Evolutionary conservation across 2,888 invertebrate species (phyloP), one percentile per base, ranked within the genome.

Genomic region (Sialis fuliginosa): DNA sequence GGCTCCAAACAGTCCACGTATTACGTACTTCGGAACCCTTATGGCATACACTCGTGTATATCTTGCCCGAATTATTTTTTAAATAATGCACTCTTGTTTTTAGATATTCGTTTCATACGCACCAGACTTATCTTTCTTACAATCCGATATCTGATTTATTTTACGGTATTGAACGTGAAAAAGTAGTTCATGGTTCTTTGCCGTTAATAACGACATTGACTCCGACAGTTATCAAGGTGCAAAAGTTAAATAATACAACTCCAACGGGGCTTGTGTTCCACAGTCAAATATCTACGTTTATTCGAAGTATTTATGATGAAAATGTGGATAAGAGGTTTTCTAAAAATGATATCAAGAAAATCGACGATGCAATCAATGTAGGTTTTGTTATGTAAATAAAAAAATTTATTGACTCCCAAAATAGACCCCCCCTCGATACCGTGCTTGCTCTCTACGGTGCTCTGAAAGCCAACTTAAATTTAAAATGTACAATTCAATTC

Each of bases 121-220:
- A 62, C 31, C 63, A 66, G 52, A 55, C 56, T 6, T 57, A 66
- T 43, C 63, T 64, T 63, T 67, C 52, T 62, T 78, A 77, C 49
- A 81, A 81, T 53, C 80, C 81, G 0, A 64, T 82, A 7, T 63
- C 74, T 1, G 73, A 75, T 54, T 68, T 77, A 1, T 74, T 77
- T 56, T 79, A 81, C 54, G 71, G 74, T 6, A 78, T 77, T 1
- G 71, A 78, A 22, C 71, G 80, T 44, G 39, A 47, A 9, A 48
- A 48, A 43, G 44, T 47, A 31, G 32, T 50, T n/a, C 48, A 50
- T 35, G 47, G 45, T 4, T 33, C 41, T 37, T 47, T 48, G 43
- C 47, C 48, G 8, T 45, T 50, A 7, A 48, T 49, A 30, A 47
- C 37, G 37, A 50, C 42, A 9, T 32, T 50, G 12, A 44, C 22